phyloP scores from a whole-genome alignment of 1,140 invertebrate species.

The Physella acuta region DNA sequence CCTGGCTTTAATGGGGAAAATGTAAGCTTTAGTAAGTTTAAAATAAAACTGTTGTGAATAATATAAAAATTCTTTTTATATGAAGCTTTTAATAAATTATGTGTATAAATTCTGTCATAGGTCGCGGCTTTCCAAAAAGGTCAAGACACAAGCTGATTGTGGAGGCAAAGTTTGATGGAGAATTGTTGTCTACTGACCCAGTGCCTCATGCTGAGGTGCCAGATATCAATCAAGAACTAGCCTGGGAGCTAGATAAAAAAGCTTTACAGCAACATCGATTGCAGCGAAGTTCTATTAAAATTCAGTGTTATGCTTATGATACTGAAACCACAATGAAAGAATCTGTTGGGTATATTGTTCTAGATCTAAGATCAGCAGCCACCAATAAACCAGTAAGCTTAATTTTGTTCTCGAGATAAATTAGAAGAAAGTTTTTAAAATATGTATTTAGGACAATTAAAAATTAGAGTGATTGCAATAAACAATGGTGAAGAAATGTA shows the following conservation, averaged over 20 bases:
- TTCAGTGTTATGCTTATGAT: conserved; percentile 60
- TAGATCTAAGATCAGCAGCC: conserved; percentile 61
- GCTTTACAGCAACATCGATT: conserved; percentile 60
- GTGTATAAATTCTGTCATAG: too few species aligned
- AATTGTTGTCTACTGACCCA: conserved; percentile 61
- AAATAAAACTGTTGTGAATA: not conserved
- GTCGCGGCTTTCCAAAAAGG: conserved; percentile 59
- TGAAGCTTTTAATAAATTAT: too few species aligned
- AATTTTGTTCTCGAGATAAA: too few species aligned
- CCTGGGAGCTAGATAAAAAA: conserved; percentile 64
- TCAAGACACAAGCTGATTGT: conserved; percentile 54
- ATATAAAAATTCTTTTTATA: not conserved
- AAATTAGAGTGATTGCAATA: too few species aligned
- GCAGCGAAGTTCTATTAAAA: conserved; percentile 62
- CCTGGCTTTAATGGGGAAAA: not conserved
- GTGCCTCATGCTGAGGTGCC: conserved; percentile 58
- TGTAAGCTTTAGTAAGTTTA: not conserved
- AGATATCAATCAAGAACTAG: conserved; percentile 62
- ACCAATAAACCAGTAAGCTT: conserved; percentile 48
- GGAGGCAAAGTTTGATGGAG: conserved; percentile 63
- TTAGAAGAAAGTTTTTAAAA: too few species aligned
- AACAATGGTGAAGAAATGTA: too few species aligned
- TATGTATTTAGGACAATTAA: too few species aligned
- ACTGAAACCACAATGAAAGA: conserved; percentile 53
- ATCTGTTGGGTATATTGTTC: conserved; percentile 61